Evolutionary conservation across 92 coral and sea anemone species (phyloP).

Genomic region (Desmophyllum pertusum): DNA sequence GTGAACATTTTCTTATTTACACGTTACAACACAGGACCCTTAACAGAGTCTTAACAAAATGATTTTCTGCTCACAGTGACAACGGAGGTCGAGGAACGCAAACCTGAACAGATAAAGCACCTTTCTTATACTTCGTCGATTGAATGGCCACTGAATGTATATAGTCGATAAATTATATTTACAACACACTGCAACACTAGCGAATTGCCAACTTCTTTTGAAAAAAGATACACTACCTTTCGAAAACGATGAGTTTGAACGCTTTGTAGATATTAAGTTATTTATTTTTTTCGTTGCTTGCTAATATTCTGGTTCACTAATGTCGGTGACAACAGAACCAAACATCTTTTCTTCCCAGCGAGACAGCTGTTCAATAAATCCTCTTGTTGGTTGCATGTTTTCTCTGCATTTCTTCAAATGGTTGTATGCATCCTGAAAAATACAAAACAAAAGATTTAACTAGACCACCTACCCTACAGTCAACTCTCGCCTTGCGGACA

Average conservation of each 20-base stretch:
- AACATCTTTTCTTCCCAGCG: constrained; percentile 88
- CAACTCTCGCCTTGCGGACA: no score
- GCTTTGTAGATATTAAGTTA: not conserved
- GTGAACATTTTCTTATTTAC: not conserved
- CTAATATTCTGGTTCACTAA: constrained; percentile 83
- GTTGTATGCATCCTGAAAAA: constrained; percentile 80
- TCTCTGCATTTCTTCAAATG: constrained; percentile 82
- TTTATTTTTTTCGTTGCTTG: not conserved
- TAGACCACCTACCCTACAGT: no score
- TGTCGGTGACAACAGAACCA: constrained; percentile 86
- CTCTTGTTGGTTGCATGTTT: constrained; percentile 92
- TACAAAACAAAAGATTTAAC: no score
- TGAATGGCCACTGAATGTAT: not conserved
- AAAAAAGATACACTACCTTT: not conserved
- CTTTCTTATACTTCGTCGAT: no score
- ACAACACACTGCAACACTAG: not conserved
- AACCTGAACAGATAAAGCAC: no score
- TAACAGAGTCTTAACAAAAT: no score
- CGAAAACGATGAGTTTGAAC: not conserved
- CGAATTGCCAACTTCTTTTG: not conserved
- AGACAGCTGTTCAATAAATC: constrained; percentile 90
- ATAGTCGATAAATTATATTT: not conserved
- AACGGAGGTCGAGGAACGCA: no score
- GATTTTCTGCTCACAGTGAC: no score
- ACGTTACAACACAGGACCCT: not conserved